Evolutionary conservation across 2,797 vertebrate genomes (phyloP), one percentile per base, ranked within the genome.

Genomic region (Poecilia picta): DNA sequence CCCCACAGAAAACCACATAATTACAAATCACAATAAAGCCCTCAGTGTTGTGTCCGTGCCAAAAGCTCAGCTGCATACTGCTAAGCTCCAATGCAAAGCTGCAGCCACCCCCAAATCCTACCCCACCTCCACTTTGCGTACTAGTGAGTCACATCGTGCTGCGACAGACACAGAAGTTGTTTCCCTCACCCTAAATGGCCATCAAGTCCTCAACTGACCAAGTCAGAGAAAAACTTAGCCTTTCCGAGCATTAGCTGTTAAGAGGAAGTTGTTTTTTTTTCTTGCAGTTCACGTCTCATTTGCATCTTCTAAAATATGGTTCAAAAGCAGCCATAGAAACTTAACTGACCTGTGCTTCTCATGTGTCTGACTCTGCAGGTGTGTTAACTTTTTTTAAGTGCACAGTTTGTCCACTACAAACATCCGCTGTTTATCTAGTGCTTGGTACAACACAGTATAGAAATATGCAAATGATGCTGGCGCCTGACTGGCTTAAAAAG

Each of bases 1-100:
- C 94, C 93, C 91, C 91, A 92, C 90, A 91, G 92, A 93, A 93
- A 94, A 92, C 91, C 94, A 94, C 94, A 94, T 95, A 95, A 96
- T 96, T 95, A 96, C 95, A 95, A 93, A 95, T 95, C 93, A 95
- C 95, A 96, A 95, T 94, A 95, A 95, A 95, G 93, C 92, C 91
- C 83, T 95, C 92, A 95, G 92, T 93, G 87, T 91, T 87, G 81
- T 70, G 89, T 86, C 87, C 73, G 88, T 83, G 86, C 91, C 89
- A 91, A 85, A 84, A 88, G 87, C 93, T 95, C 94, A 95, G 94
- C 94, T 95, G 94, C 93, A 92, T 81, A 82, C 89, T 82, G 82
- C 88, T 87, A 89, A 57, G 87, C 91, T 91, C 89, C 89, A 91
- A 87, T 81, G 86, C 66, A n/a, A 90, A 83, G 82, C 81, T 79